Evolutionary conservation across 2,113 vertebrate genomes (phyloP).

Genomic region (Seriola rivoliana): DNA sequence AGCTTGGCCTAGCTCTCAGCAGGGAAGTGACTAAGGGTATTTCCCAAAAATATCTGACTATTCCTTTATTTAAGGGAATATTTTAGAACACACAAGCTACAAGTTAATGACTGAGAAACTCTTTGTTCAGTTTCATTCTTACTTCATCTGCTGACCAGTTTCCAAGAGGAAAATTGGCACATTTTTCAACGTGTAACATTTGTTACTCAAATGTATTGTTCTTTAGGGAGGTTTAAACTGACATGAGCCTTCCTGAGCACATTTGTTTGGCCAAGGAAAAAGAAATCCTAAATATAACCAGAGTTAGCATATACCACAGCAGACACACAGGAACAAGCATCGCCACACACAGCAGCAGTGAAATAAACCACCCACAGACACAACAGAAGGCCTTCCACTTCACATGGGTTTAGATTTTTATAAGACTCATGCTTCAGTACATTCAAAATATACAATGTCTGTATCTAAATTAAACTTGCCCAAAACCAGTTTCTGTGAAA

Average conservation of each 20-base stretch:
- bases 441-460: neutral
- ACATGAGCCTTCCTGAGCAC: neutral
- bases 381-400: neutral
- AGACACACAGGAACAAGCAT: slow-evolving; percentile 12
- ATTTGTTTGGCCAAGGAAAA: slow-evolving; percentile 30
- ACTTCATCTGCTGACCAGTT: neutral
- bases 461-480: slow-evolving; percentile 2
- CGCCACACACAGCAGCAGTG: neutral
- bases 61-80: too few species aligned
- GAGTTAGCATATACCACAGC: slow-evolving; percentile 5
- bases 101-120: neutral
- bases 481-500: slow-evolving; percentile 31
- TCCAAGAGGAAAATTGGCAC: slow-evolving; percentile 26
- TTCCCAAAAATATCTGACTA: too few species aligned
- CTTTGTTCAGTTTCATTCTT: neutral
- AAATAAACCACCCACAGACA: neutral
- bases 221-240: neutral
- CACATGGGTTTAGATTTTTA: neutral
- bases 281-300: slow-evolving; percentile 45
- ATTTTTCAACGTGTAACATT: neutral
- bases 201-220: slow-evolving; percentile 23
- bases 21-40: too few species aligned
- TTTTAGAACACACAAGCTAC: too few species aligned
- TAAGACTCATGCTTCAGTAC: neutral
- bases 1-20: too few species aligned